phyloP scores from a whole-genome alignment of 2,113 vertebrate species.

The Ibidorhyncha struthersii region DNA sequence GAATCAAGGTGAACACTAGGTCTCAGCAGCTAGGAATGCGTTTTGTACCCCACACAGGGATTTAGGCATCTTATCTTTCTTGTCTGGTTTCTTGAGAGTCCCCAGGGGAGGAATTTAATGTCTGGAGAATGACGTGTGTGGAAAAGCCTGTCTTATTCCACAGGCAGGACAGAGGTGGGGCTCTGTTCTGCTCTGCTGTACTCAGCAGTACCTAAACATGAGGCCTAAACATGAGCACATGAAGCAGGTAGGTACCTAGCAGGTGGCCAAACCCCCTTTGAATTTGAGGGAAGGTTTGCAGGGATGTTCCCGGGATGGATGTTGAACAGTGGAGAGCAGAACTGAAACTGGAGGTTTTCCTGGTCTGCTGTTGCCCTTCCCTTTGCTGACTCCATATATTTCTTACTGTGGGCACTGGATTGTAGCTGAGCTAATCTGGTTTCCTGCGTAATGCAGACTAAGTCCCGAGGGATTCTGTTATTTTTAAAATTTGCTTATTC shows the following conservation, averaged over 20 bases:
- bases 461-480: neutral
- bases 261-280: neutral
- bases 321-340: neutral
- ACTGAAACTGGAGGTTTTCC: neutral
- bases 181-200: neutral
- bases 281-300: neutral
- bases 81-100: neutral
- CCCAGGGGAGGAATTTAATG: neutral
- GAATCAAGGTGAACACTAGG: neutral
- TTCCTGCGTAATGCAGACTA: neutral
- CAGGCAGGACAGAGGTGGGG: neutral
- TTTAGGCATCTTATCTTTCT: neutral
- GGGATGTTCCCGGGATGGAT: neutral
- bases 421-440: neutral
- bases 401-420: neutral
- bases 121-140: neutral
- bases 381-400: neutral
- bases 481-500: slow-evolving; percentile 35
- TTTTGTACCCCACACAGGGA: neutral
- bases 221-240: too few species aligned
- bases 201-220: neutral
- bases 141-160: neutral
- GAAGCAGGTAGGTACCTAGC: neutral
- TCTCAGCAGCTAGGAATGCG: neutral
- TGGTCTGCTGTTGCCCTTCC: neutral